phyloP scores from a whole-genome alignment of 2,797 vertebrate genomes.

The Phataginus tricuspis region DNA sequence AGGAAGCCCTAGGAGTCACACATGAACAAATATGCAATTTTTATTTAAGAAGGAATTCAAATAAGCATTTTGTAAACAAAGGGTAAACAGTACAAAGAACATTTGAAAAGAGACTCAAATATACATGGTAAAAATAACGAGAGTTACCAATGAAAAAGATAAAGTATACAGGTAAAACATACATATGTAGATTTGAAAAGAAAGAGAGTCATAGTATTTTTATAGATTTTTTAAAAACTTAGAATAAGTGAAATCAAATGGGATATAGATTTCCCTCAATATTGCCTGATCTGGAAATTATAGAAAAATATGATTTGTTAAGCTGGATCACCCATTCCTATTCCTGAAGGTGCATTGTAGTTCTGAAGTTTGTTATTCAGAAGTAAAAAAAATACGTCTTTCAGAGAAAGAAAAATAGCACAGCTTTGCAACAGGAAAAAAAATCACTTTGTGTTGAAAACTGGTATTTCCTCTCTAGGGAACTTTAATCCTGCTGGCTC shows the following conservation, averaged over 20 bases:
- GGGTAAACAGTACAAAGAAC: background rate
- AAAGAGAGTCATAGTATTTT: background rate
- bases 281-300: background rate
- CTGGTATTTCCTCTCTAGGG: background rate
- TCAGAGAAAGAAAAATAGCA: background rate
- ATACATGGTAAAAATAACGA: background rate
- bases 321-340: background rate
- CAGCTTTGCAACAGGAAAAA: background rate
- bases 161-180: background rate
- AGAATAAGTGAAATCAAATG: background rate
- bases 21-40: background rate
- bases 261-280: background rate
- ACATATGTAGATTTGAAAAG: background rate
- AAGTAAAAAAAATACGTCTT: background rate
- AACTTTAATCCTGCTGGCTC: constrained; percentile 12
- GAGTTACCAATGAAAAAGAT: background rate
- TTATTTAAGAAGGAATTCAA: background rate
- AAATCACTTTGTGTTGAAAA: background rate
- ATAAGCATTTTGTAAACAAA: background rate
- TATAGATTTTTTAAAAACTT: background rate
- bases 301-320: constrained; percentile 8
- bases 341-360: background rate
- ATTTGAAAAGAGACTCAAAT: background rate
- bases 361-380: background rate
- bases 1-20: background rate